A percentile compares a stretch with the other conserved stretches of the same genome.
phyloP scores from a whole-genome alignment of 2,888 invertebrate species.

The Calameuta filiformis region DNA sequence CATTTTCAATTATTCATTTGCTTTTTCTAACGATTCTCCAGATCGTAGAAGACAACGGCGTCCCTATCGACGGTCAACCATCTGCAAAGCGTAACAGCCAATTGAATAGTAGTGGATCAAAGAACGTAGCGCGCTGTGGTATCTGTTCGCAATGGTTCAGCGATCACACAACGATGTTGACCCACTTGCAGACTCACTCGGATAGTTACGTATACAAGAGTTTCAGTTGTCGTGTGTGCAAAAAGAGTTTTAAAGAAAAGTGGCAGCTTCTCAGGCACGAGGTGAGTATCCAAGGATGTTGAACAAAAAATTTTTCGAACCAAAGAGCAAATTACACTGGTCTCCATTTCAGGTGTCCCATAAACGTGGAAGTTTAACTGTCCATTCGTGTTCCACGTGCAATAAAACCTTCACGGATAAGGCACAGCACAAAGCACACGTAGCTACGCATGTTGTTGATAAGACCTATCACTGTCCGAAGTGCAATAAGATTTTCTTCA shows the following conservation, averaged over 20 bases:
- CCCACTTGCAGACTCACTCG: conserved; percentile 53
- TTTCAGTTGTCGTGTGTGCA: conserved; percentile 48
- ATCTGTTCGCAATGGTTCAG: conserved; percentile 54
- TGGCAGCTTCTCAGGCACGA: conserved; percentile 55
- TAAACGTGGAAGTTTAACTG: conserved; percentile 38
- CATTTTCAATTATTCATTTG: conserved; percentile 9
- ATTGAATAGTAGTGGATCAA: conserved; percentile 32
- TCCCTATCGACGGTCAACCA: conserved; percentile 33
- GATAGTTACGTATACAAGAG: conserved; percentile 46
- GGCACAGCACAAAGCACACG: conserved; percentile 42
- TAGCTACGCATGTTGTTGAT: conserved; percentile 47
- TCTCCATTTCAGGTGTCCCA: conserved; percentile 41
- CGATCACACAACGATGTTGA: conserved; percentile 55
- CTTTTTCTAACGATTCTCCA: conserved; percentile 17
- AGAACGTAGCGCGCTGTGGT: conserved; percentile 52
- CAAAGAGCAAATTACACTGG: neutral
- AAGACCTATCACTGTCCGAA: conserved; percentile 56
- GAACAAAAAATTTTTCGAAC: neutral
- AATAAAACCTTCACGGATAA: conserved; percentile 49
- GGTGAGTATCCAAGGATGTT: conserved; percentile 27
- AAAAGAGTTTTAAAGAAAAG: conserved; percentile 55
- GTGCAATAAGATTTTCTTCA: conserved; percentile 59
- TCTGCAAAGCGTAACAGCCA: conserved; percentile 35
- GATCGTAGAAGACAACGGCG: conserved; percentile 40
- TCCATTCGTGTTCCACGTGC: conserved; percentile 42